A percentile compares a stretch with the other conserved stretches of the same genome.
phyloP scores from a whole-genome alignment of 2,797 vertebrate species.

The Tauraco hartlaubi region DNA sequence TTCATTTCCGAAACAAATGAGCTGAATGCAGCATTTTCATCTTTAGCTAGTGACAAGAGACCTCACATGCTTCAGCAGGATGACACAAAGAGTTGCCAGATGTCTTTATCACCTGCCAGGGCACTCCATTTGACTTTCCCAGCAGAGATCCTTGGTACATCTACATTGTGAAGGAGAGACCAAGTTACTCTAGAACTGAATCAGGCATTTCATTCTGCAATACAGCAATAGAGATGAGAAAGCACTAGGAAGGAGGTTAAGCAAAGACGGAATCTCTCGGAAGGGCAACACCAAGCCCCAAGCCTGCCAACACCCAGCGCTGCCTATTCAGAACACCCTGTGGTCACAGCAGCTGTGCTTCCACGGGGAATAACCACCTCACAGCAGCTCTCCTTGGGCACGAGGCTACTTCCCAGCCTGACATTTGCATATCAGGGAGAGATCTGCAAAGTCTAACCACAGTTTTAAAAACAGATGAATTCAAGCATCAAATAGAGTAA shows the following conservation, averaged over 20 bases:
- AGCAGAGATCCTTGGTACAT: neutral
- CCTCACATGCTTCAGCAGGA: neutral
- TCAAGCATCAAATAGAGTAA: neutral
- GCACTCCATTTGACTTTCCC: conserved; percentile 30
- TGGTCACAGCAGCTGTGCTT: neutral
- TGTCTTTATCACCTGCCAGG: neutral
- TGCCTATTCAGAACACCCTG: neutral
- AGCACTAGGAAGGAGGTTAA: neutral
- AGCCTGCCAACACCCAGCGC: neutral
- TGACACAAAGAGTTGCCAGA: neutral
- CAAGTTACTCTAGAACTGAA: neutral
- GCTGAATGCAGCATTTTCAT: neutral
- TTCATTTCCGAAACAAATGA: neutral
- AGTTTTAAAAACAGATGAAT: neutral
- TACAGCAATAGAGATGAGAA: neutral
- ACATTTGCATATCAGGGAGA: neutral
- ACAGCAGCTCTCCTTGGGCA: neutral
- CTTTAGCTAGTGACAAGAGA: neutral
- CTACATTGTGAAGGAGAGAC: neutral
- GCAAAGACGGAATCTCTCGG: neutral
- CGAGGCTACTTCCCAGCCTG: neutral
- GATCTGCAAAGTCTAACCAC: neutral
- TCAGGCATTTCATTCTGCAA: neutral
- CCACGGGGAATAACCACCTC: neutral
- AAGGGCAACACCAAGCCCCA: neutral